Evolutionary conservation across 2,113 vertebrate species (phyloP).

Genomic region (Forbesichthys papilliferus): DNA sequence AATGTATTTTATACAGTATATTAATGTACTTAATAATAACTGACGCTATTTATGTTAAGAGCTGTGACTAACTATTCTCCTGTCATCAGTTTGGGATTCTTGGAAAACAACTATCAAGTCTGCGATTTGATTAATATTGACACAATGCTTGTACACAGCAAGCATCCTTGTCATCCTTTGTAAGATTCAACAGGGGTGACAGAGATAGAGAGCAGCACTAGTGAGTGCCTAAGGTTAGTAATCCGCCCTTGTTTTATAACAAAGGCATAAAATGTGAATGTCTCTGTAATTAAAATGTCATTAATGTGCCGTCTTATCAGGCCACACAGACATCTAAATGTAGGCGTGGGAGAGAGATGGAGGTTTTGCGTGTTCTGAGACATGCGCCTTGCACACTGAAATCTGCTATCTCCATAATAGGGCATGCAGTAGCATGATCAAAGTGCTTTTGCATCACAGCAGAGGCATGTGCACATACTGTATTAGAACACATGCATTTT

Average conservation of each 20-base stretch:
- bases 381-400: slow-evolving; percentile 40
- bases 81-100: background rate
- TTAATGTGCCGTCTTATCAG: slow-evolving; percentile 67
- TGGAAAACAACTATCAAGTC: slow-evolving; percentile 4
- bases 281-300: slow-evolving; percentile 71
- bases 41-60: too few relatives aligned
- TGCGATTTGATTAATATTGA: slow-evolving; percentile 32
- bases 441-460: slow-evolving; percentile 29
- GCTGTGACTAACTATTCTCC: background rate
- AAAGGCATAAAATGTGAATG: slow-evolving; percentile 60
- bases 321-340: slow-evolving; percentile 64
- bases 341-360: slow-evolving; percentile 51
- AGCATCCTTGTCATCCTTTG: slow-evolving; percentile 37
- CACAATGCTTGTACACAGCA: slow-evolving; percentile 22
- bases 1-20: background rate
- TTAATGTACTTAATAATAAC: background rate
- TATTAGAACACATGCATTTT: background rate
- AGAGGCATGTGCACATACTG: background rate
- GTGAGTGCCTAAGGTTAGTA: slow-evolving; percentile 45
- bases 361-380: slow-evolving; percentile 31
- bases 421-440: slow-evolving; percentile 36
- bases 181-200: slow-evolving; percentile 17
- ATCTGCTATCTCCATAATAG: slow-evolving; percentile 57
- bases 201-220: slow-evolving; percentile 35
- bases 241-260: slow-evolving; percentile 53